Conservation (phyloP, 2,113 vertebrate species). For the Craseonycteris thonglongyai region DNA sequence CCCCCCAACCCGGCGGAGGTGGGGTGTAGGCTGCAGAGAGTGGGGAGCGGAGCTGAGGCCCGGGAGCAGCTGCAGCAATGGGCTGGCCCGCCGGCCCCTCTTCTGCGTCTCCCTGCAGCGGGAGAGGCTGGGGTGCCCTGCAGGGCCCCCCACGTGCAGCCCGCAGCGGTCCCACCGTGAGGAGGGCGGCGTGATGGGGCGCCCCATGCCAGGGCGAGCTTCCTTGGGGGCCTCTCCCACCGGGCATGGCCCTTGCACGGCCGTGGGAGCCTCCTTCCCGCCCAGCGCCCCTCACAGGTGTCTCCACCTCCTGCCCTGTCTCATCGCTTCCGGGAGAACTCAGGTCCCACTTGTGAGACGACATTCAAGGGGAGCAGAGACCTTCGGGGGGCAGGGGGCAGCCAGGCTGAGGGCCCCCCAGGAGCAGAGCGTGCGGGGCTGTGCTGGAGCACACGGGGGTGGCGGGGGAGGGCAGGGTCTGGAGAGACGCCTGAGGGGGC, state of each 20-base stretch:
- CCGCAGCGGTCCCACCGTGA: neutral
- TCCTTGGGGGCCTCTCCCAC: too few species aligned
- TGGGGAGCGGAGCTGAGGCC: too few species aligned
- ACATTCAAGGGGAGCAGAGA: neutral
- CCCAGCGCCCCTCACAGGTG: too few species aligned
- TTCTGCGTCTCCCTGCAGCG: neutral
- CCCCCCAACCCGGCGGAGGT: neutral
- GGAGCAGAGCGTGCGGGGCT: too few species aligned
- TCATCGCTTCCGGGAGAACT: neutral
- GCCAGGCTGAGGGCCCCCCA: neutral
- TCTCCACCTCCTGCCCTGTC: too few species aligned
- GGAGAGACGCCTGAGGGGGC: accelerated
- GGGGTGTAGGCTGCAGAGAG: accelerated
- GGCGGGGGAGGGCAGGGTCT: neutral
- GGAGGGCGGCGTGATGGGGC: accelerated
- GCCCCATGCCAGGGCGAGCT: too few species aligned
- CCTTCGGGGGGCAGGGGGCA: neutral
- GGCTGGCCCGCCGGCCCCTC: accelerated
- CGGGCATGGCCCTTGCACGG: too few species aligned
- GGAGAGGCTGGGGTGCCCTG: neutral
- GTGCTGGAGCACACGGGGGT: neutral
- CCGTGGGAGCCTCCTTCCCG: too few species aligned
- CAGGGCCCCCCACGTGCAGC: neutral
- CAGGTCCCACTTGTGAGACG: neutral
- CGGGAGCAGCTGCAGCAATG: neutral